Percentiles rank a stretch among this genome's conserved stretches.
These are phyloP conservation scores for Galerucella calmariensis DNA, from an alignment of 2,888 invertebrate genomes.

Conservation along the genomic window DNA sequence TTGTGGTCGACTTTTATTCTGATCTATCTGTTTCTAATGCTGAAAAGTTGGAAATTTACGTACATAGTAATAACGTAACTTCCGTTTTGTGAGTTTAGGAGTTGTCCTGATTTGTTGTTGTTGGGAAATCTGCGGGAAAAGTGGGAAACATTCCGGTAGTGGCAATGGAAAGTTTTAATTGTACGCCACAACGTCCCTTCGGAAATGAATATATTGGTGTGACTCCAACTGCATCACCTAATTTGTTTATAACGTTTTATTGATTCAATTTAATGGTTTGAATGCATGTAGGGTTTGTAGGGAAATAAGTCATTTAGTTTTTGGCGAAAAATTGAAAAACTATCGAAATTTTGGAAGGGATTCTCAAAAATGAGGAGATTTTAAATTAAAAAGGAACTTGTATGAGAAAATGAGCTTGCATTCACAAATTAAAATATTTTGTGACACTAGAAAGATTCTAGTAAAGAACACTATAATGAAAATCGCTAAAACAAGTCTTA, in stretches of 20 bases:
- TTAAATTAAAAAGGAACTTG: no score
- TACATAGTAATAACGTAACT: slow-evolving; percentile 28
- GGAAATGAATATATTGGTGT: slow-evolving; percentile 15
- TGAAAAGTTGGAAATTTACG: slow-evolving; percentile 9
- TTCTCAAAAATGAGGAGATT: no score
- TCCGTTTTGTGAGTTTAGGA: slow-evolving; percentile 25
- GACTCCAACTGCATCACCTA: slow-evolving; percentile 8
- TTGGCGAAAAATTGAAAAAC: no score
- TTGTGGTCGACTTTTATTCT: not conserved
- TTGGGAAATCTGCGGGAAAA: slow-evolving; percentile 35
- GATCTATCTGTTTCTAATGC: not conserved
- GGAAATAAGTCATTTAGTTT: not conserved
- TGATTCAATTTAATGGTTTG: not conserved
- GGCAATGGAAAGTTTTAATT: slow-evolving; percentile 33
- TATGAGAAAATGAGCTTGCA: no score
- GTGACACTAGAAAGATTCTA: no score
- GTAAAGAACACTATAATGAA: no score
- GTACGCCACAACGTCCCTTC: slow-evolving; percentile 16
- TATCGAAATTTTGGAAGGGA: no score
- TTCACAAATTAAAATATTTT: no score
- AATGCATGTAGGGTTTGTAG: slow-evolving; percentile 26
- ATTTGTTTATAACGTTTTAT: slow-evolving; percentile 9
- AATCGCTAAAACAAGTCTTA: no score
- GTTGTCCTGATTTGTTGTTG: slow-evolving; percentile 18
- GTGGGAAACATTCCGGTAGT: slow-evolving; percentile 26